Conservation (phyloP, 2,113 vertebrate genomes). For the Paracanthobrama guichenoti region DNA sequence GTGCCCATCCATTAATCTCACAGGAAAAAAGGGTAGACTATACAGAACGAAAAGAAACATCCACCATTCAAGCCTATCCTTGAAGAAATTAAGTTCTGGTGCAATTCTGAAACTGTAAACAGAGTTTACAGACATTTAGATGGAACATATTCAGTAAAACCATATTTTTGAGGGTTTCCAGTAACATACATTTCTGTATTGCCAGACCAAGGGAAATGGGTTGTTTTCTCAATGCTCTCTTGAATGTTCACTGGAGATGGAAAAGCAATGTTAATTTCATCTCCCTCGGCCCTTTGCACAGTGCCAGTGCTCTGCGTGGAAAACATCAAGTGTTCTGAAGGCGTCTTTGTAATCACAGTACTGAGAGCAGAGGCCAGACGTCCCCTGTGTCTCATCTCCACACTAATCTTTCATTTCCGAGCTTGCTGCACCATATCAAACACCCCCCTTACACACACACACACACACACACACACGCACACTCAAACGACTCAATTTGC, state of each 20-base stretch:
- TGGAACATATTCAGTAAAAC: neutral
- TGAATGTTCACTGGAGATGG: conserved; percentile 47
- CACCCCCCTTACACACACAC: conserved; percentile 73
- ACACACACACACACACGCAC: conserved; percentile 84
- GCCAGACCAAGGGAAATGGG: neutral
- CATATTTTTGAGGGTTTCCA: neutral
- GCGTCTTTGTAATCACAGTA: conserved; percentile 93
- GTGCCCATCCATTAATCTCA: neutral
- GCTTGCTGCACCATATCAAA: conserved; percentile 99
- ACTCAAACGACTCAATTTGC: conserved; percentile 90
- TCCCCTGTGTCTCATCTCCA: conserved; percentile 91
- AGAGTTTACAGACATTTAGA: too few species aligned
- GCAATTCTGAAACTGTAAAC: neutral
- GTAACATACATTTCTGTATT: neutral
- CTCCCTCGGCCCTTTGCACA: conserved; percentile 73
- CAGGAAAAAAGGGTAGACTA: neutral
- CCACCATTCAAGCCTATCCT: neutral
- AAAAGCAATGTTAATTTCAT: conserved; percentile 85
- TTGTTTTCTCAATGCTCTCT: conserved; percentile 53
- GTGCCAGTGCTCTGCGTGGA: conserved; percentile 59
- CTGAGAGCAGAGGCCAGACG: conserved; percentile 85
- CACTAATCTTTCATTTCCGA: conserved; percentile 99
- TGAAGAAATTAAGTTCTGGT: neutral
- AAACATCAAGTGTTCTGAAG: conserved; percentile 83
- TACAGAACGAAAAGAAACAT: neutral